A percentile compares a stretch with the other conserved stretches of the same genome.
Conservation (phyloP, 2,888 invertebrate genomes). For the Cephus spinipes region DNA sequence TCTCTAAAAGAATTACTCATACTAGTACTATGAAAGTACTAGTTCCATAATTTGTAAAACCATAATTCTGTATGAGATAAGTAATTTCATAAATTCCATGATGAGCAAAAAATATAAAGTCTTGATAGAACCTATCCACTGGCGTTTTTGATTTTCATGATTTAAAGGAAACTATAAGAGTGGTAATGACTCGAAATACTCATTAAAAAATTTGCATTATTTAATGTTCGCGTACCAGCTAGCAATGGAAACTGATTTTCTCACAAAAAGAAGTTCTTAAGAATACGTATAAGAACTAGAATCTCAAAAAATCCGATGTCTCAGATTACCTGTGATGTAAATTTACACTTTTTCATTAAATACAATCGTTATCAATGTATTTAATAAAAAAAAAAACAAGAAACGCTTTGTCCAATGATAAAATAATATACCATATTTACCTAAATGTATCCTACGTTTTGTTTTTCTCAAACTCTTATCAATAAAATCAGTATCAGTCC, state of each 20-base stretch:
- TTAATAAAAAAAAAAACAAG: not conserved
- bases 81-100: not conserved
- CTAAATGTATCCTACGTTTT: not conserved
- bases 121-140: not conserved
- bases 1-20: not conserved
- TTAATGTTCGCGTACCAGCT: not conserved
- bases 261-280: not conserved
- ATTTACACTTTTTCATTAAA: not conserved
- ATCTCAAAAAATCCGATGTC: not conserved
- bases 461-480: not conserved
- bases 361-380: not conserved
- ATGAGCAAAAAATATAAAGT: not conserved
- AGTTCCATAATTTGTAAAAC: not conserved
- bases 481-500: slow-evolving; percentile 15
- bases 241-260: not conserved
- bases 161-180: not conserved
- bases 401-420: not conserved
- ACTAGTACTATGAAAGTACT: too few species aligned
- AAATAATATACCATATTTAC: not conserved
- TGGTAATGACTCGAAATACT: not conserved
- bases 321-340: not conserved
- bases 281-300: not conserved
- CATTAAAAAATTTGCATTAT: not conserved
- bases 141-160: not conserved
- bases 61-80: not conserved